A percentile compares a stretch with the other conserved stretches of the same genome.
phyloP scores from a whole-genome alignment of 2,113 vertebrate genomes.

The Lates calcarifer region DNA sequence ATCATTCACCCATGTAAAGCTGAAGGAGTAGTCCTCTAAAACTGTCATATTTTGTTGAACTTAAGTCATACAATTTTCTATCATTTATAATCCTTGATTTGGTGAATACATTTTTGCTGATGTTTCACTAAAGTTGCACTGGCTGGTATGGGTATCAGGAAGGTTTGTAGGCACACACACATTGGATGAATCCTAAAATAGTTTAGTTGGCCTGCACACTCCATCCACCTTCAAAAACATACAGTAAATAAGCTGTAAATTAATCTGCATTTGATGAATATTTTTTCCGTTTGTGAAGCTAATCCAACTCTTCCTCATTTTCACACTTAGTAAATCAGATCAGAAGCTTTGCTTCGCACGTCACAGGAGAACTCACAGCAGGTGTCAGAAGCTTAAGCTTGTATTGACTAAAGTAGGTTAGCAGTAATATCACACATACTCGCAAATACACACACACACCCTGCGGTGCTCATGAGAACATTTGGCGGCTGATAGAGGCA shows the following conservation, averaged over 20 bases:
- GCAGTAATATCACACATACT: conserved; percentile 66
- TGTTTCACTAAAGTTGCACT: background rate
- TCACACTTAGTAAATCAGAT: conserved; percentile 69
- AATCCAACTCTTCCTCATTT: conserved; percentile 61
- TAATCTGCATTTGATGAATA: conserved; percentile 45
- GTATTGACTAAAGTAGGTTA: conserved; percentile 77
- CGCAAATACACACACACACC: conserved; percentile 63
- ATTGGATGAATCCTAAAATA: conserved; percentile 24
- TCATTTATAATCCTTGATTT: background rate
- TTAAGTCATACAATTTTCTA: background rate
- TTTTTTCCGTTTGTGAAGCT: conserved; percentile 28
- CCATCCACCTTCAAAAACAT: conserved; percentile 7
- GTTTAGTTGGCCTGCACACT: background rate
- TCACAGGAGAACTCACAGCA: conserved; percentile 68
- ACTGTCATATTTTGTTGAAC: background rate
- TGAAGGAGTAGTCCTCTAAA: background rate
- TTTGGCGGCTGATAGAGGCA: conserved; percentile 75
- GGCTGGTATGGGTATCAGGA: background rate
- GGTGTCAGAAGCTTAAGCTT: conserved; percentile 70
- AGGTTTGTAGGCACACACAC: conserved; percentile 8
- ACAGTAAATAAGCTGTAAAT: conserved; percentile 40
- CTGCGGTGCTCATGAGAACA: conserved; percentile 70
- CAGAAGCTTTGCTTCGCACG: conserved; percentile 68
- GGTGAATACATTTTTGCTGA: background rate
- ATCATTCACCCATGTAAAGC: background rate